Evolutionary conservation across 2,888 invertebrate species (phyloP).

Genomic region (Keiferia lycopersicella): DNA sequence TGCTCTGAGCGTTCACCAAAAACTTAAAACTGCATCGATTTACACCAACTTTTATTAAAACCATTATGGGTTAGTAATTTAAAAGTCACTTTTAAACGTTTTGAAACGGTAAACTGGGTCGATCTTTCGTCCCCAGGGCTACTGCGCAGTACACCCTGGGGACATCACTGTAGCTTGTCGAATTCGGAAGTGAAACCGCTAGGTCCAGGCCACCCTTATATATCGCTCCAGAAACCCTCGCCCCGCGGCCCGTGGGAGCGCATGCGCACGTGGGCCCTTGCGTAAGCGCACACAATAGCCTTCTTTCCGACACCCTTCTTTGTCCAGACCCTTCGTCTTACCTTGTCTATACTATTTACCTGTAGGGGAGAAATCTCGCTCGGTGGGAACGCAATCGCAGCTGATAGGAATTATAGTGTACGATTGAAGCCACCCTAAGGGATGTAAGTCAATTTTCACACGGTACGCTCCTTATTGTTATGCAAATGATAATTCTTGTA

Average conservation of each 20-base stretch:
- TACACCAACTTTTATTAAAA: conserved; percentile 1
- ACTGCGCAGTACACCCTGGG: conserved; percentile 67
- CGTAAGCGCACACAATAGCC: conserved; percentile 72
- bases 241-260: conserved; percentile 67
- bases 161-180: conserved; percentile 54
- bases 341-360: conserved; percentile 58
- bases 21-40: not conserved
- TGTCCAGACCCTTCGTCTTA: conserved; percentile 73
- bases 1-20: not conserved
- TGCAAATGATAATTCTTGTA: conserved; percentile 45
- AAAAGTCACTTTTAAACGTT: conserved; percentile 35
- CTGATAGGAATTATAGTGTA: conserved; percentile 48
- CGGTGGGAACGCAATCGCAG: conserved; percentile 75
- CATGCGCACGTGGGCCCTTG: conserved; percentile 72
- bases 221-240: conserved; percentile 61
- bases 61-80: conserved; percentile 33
- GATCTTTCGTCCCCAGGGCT: conserved; percentile 30
- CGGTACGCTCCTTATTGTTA: conserved; percentile 59
- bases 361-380: conserved; percentile 75
- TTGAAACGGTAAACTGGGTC: not conserved
- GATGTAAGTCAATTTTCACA: conserved; percentile 69
- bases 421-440: conserved; percentile 62
- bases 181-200: conserved; percentile 64
- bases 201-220: conserved; percentile 54
- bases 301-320: conserved; percentile 61